A percentile compares a stretch with the other conserved stretches of the same genome.
phyloP scores from a whole-genome alignment of 1,140 invertebrate genomes.

The Bombus polaris region DNA sequence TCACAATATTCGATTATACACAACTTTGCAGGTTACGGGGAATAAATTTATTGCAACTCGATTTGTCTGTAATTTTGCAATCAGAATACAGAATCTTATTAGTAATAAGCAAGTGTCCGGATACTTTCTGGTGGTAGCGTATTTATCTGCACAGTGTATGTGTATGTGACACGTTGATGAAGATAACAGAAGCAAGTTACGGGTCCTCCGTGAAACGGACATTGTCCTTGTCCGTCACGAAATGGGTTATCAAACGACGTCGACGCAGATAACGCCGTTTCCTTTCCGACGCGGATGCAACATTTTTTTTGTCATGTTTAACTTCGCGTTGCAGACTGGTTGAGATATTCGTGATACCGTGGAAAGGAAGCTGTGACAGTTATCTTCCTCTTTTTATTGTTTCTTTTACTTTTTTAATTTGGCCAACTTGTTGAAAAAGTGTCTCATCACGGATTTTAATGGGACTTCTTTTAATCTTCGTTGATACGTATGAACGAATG shows the following conservation, averaged over 20 bases:
- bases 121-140: background rate
- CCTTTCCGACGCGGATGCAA: slow-evolving; percentile 19
- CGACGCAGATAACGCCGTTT: slow-evolving; percentile 44
- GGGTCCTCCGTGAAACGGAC: slow-evolving; percentile 47
- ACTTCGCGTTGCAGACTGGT: background rate
- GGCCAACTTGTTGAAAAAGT: background rate
- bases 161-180: slow-evolving; percentile 33
- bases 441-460: background rate
- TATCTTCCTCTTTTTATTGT: background rate
- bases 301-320: background rate
- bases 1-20: too few relatives aligned
- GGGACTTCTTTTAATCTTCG: background rate
- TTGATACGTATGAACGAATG: too few relatives aligned
- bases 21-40: too few relatives aligned
- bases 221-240: slow-evolving; percentile 5
- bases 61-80: too few relatives aligned
- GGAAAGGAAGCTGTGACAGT: background rate
- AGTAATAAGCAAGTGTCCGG: background rate
- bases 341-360: background rate
- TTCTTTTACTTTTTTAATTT: background rate
- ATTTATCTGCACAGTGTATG: slow-evolving; percentile 34
- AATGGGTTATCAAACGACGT: slow-evolving; percentile 39
- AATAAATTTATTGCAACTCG: too few relatives aligned
- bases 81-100: too few relatives aligned
- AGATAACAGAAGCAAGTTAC: slow-evolving; percentile 52